Conservation (phyloP, 2,888 invertebrate genomes). For the Agrilus mali region DNA sequence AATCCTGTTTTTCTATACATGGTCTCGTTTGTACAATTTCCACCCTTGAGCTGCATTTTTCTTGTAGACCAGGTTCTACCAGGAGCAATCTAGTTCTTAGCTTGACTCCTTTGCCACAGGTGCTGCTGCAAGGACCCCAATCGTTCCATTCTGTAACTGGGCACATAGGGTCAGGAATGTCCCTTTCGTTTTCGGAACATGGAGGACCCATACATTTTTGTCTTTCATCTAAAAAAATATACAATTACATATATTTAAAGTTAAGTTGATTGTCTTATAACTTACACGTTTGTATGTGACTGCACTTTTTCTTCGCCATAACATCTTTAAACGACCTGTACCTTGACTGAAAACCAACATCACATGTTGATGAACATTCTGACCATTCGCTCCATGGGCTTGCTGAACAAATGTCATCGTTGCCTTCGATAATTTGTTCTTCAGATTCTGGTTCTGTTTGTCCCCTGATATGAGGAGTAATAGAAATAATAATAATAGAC, state of each 20-base stretch:
- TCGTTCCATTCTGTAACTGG: conserved; percentile 82
- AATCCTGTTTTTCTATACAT: conserved; percentile 55
- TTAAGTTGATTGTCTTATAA: neutral
- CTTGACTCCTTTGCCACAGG: conserved; percentile 73
- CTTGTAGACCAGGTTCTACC: conserved; percentile 51
- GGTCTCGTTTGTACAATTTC: conserved; percentile 64
- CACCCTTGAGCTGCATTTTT: conserved; percentile 51
- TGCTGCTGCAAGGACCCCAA: conserved; percentile 85
- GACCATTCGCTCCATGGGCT: conserved; percentile 70
- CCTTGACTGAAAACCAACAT: conserved; percentile 62
- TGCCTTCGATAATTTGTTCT: conserved; percentile 18
- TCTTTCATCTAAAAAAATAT: conserved; percentile 50
- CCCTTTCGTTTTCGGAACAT: conserved; percentile 45
- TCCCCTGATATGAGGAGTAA: conserved; percentile 1
- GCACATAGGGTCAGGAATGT: conserved; percentile 47
- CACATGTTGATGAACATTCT: conserved; percentile 79
- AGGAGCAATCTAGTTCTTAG: conserved; percentile 58
- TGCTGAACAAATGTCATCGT: conserved; percentile 48
- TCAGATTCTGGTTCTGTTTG: conserved; percentile 13
- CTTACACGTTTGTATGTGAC: conserved; percentile 52
- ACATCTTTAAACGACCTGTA: conserved; percentile 62
- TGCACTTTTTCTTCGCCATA: conserved; percentile 70
- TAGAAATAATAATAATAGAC: too few species aligned
- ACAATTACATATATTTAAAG: neutral
- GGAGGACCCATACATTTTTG: conserved; percentile 65